A percentile compares a stretch with the other conserved stretches of the same genome.
Evolutionary conservation across 2,888 invertebrate genomes (phyloP).

Genomic region (Marasmarcha lunaedactyla): DNA sequence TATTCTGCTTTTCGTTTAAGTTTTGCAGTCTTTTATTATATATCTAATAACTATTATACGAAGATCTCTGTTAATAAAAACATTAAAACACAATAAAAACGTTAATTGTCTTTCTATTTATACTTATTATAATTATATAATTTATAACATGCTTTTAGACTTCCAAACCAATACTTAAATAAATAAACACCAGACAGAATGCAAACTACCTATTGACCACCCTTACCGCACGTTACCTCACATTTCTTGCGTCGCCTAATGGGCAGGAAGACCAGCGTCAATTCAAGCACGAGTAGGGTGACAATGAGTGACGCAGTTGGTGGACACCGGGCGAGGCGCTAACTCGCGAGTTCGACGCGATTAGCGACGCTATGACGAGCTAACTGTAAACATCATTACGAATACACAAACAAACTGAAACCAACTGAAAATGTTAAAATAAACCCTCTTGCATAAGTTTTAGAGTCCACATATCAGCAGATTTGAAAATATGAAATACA

Average conservation of each 20-base stretch:
- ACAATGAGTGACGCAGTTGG: slow-evolving; percentile 61
- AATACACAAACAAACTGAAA: slow-evolving; percentile 60
- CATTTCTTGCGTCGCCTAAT: neutral
- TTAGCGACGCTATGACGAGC: slow-evolving; percentile 37
- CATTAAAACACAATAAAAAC: too few relatives aligned
- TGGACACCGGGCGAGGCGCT: slow-evolving; percentile 67
- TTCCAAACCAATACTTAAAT: too few relatives aligned
- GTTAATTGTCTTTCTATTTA: too few relatives aligned
- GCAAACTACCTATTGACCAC: neutral
- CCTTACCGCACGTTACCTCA: neutral
- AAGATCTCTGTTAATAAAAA: too few relatives aligned
- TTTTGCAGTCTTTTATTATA: too few relatives aligned
- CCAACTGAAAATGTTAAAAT: slow-evolving; percentile 10
- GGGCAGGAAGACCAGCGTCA: slow-evolving; percentile 39
- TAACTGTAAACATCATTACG: slow-evolving; percentile 47
- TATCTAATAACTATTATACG: too few relatives aligned
- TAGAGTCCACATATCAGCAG: too few relatives aligned
- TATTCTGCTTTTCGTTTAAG: too few relatives aligned
- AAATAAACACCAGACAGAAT: too few relatives aligned
- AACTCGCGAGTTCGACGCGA: slow-evolving; percentile 52
- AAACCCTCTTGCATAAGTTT: neutral
- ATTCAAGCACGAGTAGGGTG: slow-evolving; percentile 28
- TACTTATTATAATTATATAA: too few relatives aligned
- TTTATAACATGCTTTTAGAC: too few relatives aligned
- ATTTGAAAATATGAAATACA: too few relatives aligned